phyloP scores from a whole-genome alignment of 2,797 vertebrate genomes.

The Diglossa cyanea region DNA sequence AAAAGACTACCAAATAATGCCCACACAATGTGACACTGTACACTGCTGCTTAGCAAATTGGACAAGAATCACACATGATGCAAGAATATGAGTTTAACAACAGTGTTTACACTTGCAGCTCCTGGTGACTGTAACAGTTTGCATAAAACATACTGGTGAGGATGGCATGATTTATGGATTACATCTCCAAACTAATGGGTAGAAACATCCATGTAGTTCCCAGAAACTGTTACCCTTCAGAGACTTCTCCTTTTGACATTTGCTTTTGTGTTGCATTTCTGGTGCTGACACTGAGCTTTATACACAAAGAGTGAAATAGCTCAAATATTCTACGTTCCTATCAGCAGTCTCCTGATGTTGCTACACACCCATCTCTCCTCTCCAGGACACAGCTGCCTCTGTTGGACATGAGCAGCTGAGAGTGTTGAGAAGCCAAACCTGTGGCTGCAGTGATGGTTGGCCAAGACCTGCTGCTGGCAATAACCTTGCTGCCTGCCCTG shows the following conservation, averaged over 20 bases:
- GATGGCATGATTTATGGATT: background rate
- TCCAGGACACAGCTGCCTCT: background rate
- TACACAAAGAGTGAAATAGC: background rate
- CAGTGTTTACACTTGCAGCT: constrained; percentile 1
- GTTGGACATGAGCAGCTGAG: background rate
- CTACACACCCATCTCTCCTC: background rate
- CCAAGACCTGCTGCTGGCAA: background rate
- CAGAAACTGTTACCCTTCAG: background rate
- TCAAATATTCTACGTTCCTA: constrained; percentile 14
- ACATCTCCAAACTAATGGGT: background rate
- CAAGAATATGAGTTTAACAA: background rate
- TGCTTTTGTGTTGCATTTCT: background rate
- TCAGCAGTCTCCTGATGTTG: background rate
- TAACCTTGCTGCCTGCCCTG: background rate
- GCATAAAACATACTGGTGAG: background rate
- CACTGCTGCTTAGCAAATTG: constrained; percentile 31
- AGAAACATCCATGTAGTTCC: background rate
- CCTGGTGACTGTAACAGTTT: background rate
- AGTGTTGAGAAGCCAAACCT: background rate
- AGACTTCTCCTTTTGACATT: background rate
- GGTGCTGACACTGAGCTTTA: background rate
- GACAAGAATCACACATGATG: background rate
- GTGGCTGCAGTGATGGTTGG: fast-evolving
- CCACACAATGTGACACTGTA: constrained; percentile 31
- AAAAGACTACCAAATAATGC: constrained; percentile 32